Evolutionary conservation across 2,113 vertebrate species (phyloP).

Genomic region (Daphoenositta chrysoptera): DNA sequence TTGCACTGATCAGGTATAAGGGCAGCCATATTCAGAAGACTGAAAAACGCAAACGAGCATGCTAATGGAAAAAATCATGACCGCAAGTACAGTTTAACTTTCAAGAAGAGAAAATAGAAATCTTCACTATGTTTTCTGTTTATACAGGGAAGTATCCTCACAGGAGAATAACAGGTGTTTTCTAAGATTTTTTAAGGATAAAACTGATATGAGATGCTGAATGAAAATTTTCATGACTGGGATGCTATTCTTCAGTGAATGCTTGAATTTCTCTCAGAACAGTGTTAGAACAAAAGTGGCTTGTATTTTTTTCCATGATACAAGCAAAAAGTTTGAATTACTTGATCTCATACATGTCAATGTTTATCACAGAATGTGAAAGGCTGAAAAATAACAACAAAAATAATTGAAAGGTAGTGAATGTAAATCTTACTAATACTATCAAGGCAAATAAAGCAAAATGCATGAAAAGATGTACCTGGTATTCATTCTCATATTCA

Average conservation of each 20-base stretch:
- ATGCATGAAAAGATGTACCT: not conserved
- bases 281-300: accelerated
- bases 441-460: not conserved
- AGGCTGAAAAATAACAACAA: not conserved
- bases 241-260: not conserved
- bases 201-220: not conserved
- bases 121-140: not conserved
- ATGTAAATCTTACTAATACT: not conserved
- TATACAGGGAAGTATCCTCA: not conserved
- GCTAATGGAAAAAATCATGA: not conserved
- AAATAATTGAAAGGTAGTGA: not conserved
- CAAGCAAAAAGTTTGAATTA: not conserved
- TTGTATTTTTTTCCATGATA: not conserved
- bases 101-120: not conserved
- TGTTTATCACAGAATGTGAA: not conserved
- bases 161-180: not conserved
- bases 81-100: not conserved
- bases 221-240: not conserved
- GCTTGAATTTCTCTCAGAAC: not conserved
- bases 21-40: not conserved
- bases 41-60: not conserved
- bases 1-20: not conserved
- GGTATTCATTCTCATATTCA: not conserved
- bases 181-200: not conserved
- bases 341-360: not conserved